phyloP scores from a whole-genome alignment of 2,113 vertebrate species.

The Albula goreensis region DNA sequence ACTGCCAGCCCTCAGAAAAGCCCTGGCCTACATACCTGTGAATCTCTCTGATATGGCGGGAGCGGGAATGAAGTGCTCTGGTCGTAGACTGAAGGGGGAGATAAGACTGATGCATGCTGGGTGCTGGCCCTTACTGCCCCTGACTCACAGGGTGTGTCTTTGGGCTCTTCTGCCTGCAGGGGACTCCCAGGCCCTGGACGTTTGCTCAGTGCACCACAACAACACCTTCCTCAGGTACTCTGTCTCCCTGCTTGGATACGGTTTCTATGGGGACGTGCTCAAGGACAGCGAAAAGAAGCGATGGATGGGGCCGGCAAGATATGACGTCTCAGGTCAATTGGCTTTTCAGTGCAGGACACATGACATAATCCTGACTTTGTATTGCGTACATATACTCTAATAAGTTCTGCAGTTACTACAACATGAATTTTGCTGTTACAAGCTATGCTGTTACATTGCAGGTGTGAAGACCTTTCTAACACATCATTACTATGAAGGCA shows the following conservation, averaged over 20 bases:
- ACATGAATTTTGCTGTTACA: not conserved
- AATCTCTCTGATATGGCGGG: not conserved
- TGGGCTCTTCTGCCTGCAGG: constrained; percentile 60
- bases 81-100: not conserved
- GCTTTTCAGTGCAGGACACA: not conserved
- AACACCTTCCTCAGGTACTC: constrained; percentile 81
- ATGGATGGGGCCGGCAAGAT: constrained; percentile 89
- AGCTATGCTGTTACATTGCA: constrained; percentile 47
- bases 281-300: constrained; percentile 89
- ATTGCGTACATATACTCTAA: not conserved
- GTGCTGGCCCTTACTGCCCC: not conserved
- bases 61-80: not conserved
- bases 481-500: constrained; percentile 89
- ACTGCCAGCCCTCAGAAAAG: not conserved
- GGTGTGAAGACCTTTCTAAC: constrained; percentile 90
- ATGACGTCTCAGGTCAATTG: constrained; percentile 85
- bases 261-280: constrained; percentile 92
- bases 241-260: constrained; percentile 88
- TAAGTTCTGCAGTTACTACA: not conserved
- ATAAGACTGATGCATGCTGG: not conserved
- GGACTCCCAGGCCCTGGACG: constrained; percentile 88
- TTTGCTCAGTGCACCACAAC: constrained; percentile 81
- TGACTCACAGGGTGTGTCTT: not conserved
- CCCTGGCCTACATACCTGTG: not conserved
- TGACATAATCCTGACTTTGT: not conserved